A percentile compares a stretch with the other conserved stretches of the same genome.
phyloP scores from a whole-genome alignment of 2,113 vertebrate genomes.

The Burhinus bistriatus region DNA sequence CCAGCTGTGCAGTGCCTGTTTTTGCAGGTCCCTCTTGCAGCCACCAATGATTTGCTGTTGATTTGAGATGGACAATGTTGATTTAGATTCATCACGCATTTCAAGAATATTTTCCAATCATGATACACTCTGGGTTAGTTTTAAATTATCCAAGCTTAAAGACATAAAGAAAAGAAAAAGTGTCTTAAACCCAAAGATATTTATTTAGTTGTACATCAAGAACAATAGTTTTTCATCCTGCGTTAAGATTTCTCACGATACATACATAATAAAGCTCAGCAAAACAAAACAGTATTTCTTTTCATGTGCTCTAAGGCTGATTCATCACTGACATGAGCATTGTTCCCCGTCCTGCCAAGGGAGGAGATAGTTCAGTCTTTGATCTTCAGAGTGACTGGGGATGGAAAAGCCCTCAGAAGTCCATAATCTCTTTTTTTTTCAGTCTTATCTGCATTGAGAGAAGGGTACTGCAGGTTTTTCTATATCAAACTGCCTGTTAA shows the following conservation, averaged over 20 bases:
- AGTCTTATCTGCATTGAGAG: background rate
- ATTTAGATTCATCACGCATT: background rate
- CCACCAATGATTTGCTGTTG: background rate
- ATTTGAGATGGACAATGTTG: background rate
- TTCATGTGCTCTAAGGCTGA: background rate
- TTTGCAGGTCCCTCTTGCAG: background rate
- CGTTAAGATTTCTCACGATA: background rate
- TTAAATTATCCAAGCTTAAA: background rate
- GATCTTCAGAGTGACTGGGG: background rate
- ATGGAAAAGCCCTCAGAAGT: background rate
- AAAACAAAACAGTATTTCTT: background rate
- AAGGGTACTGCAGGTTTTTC: background rate
- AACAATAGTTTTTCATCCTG: background rate
- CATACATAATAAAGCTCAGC: conserved; percentile 2
- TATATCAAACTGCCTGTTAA: background rate
- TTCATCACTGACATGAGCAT: background rate
- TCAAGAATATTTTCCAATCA: background rate
- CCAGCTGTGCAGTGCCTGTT: background rate
- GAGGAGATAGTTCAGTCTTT: background rate
- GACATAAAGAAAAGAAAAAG: conserved; percentile 1
- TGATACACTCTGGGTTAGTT: background rate
- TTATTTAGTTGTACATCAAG: conserved; percentile 9
- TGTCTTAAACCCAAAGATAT: background rate
- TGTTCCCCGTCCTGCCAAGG: background rate
- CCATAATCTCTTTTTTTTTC: background rate